Evolutionary conservation across 2,797 vertebrate genomes (phyloP).

Genomic region (Lerista edwardsae): DNA sequence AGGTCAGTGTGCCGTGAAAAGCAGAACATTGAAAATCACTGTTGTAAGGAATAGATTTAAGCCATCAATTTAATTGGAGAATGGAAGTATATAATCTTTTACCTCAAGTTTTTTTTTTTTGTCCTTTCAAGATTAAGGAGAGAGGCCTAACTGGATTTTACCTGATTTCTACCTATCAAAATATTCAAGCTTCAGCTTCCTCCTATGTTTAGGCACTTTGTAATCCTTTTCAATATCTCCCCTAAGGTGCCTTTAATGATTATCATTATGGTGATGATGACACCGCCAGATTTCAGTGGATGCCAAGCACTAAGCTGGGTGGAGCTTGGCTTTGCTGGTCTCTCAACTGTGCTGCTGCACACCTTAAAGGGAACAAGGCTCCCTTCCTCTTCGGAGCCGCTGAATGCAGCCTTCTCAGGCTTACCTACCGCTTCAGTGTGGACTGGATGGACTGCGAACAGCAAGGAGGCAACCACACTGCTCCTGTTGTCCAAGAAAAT

Average conservation of each 20-base stretch:
- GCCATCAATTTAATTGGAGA: not conserved
- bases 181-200: not conserved
- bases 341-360: too few species aligned
- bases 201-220: not conserved
- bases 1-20: too few species aligned
- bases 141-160: not conserved
- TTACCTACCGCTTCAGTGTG: conserved; percentile 96
- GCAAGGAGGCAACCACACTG: conserved; percentile 87
- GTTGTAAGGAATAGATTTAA: not conserved
- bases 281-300: too few species aligned
- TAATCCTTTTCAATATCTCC: not conserved
- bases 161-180: not conserved
- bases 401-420: not conserved
- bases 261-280: too few species aligned
- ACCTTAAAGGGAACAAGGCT: too few species aligned
- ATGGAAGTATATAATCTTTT: not conserved
- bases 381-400: not conserved
- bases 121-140: not conserved
- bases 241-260: too few species aligned
- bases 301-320: too few species aligned
- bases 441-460: conserved; percentile 96
- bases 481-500: conserved; percentile 88
- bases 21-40: too few species aligned
- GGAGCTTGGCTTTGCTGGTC: too few species aligned
- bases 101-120: not conserved